Conservation (phyloP, 2,113 vertebrate genomes). For the Mesoclemmys tuberculata region DNA sequence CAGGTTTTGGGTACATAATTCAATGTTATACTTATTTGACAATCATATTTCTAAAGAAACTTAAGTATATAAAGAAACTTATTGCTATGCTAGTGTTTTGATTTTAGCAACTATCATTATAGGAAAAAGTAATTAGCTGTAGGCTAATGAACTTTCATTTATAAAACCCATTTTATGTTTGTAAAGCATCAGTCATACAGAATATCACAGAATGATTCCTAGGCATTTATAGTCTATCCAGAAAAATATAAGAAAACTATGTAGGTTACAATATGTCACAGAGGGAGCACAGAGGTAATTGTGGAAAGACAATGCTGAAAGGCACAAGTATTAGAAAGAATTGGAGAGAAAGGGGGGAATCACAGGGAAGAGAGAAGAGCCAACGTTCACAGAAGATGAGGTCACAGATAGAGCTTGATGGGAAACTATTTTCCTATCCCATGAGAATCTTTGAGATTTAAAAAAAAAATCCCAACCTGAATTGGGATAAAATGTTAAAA, state of each 20-base stretch:
- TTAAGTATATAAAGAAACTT: neutral
- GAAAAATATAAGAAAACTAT: neutral
- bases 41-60: neutral
- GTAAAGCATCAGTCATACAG: neutral
- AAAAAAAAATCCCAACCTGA: neutral
- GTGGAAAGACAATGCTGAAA: neutral
- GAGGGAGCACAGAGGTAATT: neutral
- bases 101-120: neutral
- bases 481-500: neutral
- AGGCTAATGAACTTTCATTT: neutral
- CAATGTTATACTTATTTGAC: fast-evolving
- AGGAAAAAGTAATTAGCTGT: conserved; percentile 10
- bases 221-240: neutral
- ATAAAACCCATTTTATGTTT: neutral
- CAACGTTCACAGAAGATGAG: neutral
- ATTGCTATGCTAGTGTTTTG: neutral
- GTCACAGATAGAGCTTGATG: neutral
- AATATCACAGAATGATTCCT: neutral
- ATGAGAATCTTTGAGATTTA: neutral
- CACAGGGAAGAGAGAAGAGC: neutral
- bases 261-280: neutral
- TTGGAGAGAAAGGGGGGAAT: neutral
- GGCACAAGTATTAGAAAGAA: neutral
- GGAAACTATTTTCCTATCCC: neutral
- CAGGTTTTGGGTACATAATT: neutral